Evolutionary conservation across 30 jellyfish, hydroid and myxozoan genomes (phyloP).

Genomic region (Sanderia malayensis): DNA sequence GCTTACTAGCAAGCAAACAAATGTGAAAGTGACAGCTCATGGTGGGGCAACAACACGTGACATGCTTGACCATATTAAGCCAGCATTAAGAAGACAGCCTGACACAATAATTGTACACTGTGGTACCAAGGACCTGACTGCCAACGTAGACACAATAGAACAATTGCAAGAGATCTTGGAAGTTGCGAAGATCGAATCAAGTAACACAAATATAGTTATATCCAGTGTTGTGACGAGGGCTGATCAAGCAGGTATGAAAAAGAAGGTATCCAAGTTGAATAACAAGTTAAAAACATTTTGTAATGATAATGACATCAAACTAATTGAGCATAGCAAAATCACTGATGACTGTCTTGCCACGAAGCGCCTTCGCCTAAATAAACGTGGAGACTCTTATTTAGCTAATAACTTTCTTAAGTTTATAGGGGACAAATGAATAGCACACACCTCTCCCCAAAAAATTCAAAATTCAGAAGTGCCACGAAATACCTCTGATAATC

Average conservation of each 20-base stretch:
- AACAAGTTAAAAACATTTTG: constrained; percentile 19
- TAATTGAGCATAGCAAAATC: constrained; percentile 33
- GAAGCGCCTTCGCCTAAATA: not conserved
- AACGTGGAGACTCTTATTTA: not conserved
- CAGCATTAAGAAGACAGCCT: constrained; percentile 27
- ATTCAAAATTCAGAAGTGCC: not conserved
- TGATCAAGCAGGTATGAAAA: constrained; percentile 31
- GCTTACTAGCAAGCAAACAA: constrained; percentile 17
- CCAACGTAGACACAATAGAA: constrained; percentile 8
- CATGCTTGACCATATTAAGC: constrained; percentile 24
- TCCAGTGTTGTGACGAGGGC: constrained; percentile 27
- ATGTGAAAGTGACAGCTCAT: constrained; percentile 27
- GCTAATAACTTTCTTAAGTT: not conserved
- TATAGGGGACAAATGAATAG: not conserved
- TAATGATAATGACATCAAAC: constrained; percentile 10
- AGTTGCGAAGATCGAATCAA: constrained; percentile 22
- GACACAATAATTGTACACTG: constrained; percentile 15
- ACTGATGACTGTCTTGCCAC: not conserved
- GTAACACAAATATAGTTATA: constrained; percentile 18
- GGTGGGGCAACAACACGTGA: constrained; percentile 45
- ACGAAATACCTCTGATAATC: not conserved
- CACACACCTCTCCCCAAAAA: constrained; percentile 1
- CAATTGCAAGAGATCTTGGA: constrained; percentile 24
- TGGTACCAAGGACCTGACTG: constrained; percentile 7
- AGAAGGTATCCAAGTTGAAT: constrained; percentile 35